Base-by-base conservation (phyloP, 2,888 invertebrate genomes). In the Meiosimyza platycephala region DNA sequence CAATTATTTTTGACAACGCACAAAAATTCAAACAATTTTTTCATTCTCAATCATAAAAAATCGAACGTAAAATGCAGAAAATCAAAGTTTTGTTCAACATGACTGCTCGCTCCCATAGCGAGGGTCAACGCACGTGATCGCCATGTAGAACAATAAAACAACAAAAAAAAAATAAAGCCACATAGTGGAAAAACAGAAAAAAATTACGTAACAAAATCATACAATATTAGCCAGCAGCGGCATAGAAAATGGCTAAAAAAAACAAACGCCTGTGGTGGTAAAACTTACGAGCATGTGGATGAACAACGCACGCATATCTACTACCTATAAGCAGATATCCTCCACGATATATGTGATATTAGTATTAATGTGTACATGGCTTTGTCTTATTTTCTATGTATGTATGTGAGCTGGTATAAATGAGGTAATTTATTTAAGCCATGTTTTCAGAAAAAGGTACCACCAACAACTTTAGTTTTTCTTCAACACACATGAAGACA, bases 401-500 rank as follows among this genome's bases (percentile, higher is more conserved):
- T 22, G 18, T 64, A 50, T 47, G 63, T 50, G 50, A 48, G 48
- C 47, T 18, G 16, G 63, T 63, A 70, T 62, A 70, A 72, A 68
- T 71, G 64, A 76, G 76, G 76, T 71, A 76, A 76, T 76, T 76
- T 72, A 74, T 76, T 76, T 76, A 76, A 75, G 74, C 74, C 71
- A 72, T 68, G 74, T 71, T 70, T 74, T 68, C 50, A n/a, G 64
- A 76, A 40, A 74, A 69, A 70, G 67, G 62, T 64, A 63, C 62
- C 63, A 57, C 15, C 64, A 65, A 13, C 40, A 40, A 54, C 16
- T 11, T 50, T 4, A 7, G 1, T 40, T 60, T 66, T 66, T 72
- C 52, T 50, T 52, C 65, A 55, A 7, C 64, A 48, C 50, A 66
- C 51, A 52, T 22, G 13, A 33, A 50, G 15, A 52, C 57, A 65